Evolutionary conservation across 2,888 invertebrate genomes (phyloP), one percentile per base, ranked within the genome.

Genomic region (Tuberolachnus salignus): DNA sequence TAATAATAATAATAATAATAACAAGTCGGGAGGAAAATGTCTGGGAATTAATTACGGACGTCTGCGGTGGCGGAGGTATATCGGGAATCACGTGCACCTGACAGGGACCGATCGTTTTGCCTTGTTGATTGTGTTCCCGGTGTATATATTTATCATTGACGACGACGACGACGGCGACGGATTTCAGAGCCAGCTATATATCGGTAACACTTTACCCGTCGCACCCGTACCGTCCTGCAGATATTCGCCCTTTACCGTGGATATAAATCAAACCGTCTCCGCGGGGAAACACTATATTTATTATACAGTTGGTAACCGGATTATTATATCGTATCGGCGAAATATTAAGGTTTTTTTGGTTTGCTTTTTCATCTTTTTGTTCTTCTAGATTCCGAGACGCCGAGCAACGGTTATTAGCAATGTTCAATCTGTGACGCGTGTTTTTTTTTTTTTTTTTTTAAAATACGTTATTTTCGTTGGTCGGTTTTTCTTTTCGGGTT

Each of bases 41-140:
- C 46, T 19, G 21, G 26, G 57, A 78, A 78, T 67, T 59, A 78
- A 78, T 78, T 78, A 69, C 59, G 34, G 46, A 51, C 78, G 13
- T 49, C 55, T n/a, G 34, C 34, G 34, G 3, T 4, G 21, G 53
- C 19, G 26, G 16, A 14, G 8, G n/a, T 67, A 67, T 78, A 67
- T 78, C 67, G 67, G 57, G 19, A 69, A 59, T 59, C 78, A 67
- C 21, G 67, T 78, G 75, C 49, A 21, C 49, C 23, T 59, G 78
- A 78, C 78, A 59, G 57, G 57, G 67, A 78, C 67, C 57, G 75
- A 78, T 78, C 46, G 78, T 67, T 78, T 69, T 34, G 59, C 59
- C 69, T 61, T 51, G 69, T 69, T 42, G 59, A 78, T 78, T 61
- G 59, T 61, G 51, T 69, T 42, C 67, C 67, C 78, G 51, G 67